Conservation (phyloP, 1,140 invertebrate species). For the Lysiphlebus fabarum region DNA sequence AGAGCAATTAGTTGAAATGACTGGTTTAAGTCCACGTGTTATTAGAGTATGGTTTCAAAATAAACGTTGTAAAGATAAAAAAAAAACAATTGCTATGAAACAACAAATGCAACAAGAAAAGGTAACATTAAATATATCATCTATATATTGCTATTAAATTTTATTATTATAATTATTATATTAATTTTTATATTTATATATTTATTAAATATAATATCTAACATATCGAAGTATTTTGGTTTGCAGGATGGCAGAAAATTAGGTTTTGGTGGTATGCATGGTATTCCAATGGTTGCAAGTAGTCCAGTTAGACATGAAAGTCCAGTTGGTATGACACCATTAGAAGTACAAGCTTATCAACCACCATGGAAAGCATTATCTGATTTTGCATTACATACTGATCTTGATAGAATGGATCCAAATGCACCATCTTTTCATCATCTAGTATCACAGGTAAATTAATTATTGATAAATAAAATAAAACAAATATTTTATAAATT, state of each 20-base stretch:
- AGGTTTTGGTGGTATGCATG: slow-evolving; percentile 88
- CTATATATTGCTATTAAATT: neutral
- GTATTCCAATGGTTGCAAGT: slow-evolving; percentile 94
- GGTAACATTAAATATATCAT: slow-evolving; percentile 57
- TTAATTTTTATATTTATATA: too few relatives aligned
- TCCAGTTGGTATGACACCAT: slow-evolving; percentile 76
- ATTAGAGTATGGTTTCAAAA: slow-evolving; percentile 99
- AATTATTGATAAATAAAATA: neutral
- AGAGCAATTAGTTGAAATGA: slow-evolving; percentile 99
- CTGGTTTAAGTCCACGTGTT: slow-evolving; percentile 88
- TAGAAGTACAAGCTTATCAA: slow-evolving; percentile 94
- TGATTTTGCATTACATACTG: slow-evolving; percentile 91
- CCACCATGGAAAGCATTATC: slow-evolving; percentile 95
- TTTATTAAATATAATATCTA: slow-evolving; percentile 23
- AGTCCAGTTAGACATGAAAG: slow-evolving; percentile 92
- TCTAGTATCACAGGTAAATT: slow-evolving; percentile 84
- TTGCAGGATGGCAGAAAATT: slow-evolving; percentile 87
- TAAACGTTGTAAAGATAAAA: slow-evolving; percentile 99
- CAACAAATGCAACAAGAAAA: slow-evolving; percentile 96
- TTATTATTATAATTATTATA: too few relatives aligned
- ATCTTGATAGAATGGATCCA: slow-evolving; percentile 81
- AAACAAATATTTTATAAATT: neutral
- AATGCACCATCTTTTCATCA: slow-evolving; percentile 91
- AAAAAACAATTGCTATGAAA: slow-evolving; percentile 93
- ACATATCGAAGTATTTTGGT: slow-evolving; percentile 43